These are phyloP conservation scores for Laspeyria flexula DNA, from an alignment of 2,888 invertebrate genomes.

Conservation along the genomic window DNA sequence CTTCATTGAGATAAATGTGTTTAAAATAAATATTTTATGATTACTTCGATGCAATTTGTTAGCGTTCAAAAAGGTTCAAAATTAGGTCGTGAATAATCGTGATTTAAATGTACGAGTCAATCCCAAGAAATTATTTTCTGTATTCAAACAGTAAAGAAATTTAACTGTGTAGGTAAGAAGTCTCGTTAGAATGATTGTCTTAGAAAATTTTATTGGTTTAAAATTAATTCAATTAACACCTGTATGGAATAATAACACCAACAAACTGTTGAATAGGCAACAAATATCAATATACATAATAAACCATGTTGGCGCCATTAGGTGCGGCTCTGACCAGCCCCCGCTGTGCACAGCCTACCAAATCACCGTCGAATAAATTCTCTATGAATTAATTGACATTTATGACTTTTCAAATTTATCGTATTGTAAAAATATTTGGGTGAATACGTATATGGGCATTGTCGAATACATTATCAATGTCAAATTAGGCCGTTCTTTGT, in stretches of 20 bases:
- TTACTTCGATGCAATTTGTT: constrained; percentile 20
- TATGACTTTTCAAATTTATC: constrained; percentile 27
- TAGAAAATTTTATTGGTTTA: constrained; percentile 42
- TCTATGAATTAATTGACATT: constrained; percentile 40
- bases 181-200: constrained; percentile 21
- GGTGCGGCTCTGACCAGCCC: constrained; percentile 31
- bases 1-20: constrained; percentile 56
- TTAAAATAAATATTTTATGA: constrained; percentile 27
- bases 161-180: neutral
- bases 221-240: constrained; percentile 55
- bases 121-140: neutral
- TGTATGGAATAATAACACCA: constrained; percentile 37
- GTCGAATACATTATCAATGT: constrained; percentile 20
- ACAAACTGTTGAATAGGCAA: constrained; percentile 38
- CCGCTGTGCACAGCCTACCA: constrained; percentile 38
- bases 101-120: constrained; percentile 17
- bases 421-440: constrained; percentile 21
- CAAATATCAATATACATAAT: constrained; percentile 37
- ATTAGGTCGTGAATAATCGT: too few species aligned
- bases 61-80: constrained; percentile 20
- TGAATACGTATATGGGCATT: constrained; percentile 17
- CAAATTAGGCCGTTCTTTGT: too few species aligned
- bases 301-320: constrained; percentile 50
- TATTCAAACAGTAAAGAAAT: neutral
- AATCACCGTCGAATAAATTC: constrained; percentile 34